phyloP scores from a whole-genome alignment of 2,113 vertebrate genomes.

The Telmatochromis sp. region DNA sequence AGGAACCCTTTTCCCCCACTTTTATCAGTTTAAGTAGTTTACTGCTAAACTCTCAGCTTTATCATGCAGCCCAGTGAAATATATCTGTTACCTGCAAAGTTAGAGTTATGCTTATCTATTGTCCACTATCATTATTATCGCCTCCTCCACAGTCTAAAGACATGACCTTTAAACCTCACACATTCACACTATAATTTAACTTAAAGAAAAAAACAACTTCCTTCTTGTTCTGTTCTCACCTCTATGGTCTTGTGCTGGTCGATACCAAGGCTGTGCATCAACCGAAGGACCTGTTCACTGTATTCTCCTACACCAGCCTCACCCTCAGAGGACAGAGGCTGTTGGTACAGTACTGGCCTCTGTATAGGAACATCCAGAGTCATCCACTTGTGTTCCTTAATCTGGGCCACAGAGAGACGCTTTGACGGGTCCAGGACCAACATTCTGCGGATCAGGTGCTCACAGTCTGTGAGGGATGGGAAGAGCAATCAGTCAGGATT shows the following conservation, averaged over 20 bases:
- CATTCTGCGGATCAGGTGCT: constrained; percentile 96
- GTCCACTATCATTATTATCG: background rate
- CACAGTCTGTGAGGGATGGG: constrained; percentile 78
- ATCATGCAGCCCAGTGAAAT: background rate
- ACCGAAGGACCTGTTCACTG: constrained; percentile 91
- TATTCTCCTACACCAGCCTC: constrained; percentile 81
- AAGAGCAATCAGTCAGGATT: background rate
- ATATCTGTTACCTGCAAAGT: background rate
- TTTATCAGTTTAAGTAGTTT: background rate
- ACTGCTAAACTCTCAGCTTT: background rate
- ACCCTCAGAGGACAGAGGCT: constrained; percentile 71
- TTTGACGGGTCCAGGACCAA: constrained; percentile 93
- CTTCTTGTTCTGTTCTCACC: constrained; percentile 68
- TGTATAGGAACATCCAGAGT: constrained; percentile 85
- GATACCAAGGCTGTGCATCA: constrained; percentile 98
- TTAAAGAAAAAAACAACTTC: background rate
- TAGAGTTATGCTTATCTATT: background rate
- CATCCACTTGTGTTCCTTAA: constrained; percentile 99
- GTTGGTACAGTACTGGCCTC: constrained; percentile 82
- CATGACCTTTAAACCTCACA: background rate
- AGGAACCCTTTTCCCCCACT: fast-evolving
- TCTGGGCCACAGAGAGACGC: constrained; percentile 88
- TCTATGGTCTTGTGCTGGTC: constrained; percentile 97
- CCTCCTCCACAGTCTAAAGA: background rate
- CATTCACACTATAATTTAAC: background rate